These are phyloP conservation scores for Semibalanus balanoides DNA, from an alignment of 1,140 invertebrate species.

Conservation along the genomic window DNA sequence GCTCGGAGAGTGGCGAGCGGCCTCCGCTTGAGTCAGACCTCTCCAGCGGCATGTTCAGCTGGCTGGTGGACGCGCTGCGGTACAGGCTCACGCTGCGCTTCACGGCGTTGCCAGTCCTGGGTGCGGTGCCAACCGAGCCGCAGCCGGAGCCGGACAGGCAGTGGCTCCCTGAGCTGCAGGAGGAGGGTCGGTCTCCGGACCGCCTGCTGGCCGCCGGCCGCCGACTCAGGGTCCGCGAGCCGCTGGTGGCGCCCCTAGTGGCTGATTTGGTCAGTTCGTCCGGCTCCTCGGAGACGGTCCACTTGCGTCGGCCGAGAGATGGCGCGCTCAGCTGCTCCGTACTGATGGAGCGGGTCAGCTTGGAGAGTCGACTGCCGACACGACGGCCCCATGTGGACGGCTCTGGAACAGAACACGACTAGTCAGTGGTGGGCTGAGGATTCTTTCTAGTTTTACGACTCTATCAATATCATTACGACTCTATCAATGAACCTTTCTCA, in stretches of 20 bases:
- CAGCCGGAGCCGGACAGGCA: too few species aligned
- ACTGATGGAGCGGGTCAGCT: background rate
- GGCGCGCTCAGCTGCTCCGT: background rate
- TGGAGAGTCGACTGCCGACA: background rate
- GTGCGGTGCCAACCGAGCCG: too few species aligned
- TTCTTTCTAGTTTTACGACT: too few species aligned
- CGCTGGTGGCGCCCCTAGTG: background rate
- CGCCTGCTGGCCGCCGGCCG: too few species aligned
- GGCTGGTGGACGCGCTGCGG: background rate
- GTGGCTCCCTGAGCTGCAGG: too few species aligned
- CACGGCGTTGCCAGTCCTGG: background rate
- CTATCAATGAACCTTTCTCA: too few species aligned
- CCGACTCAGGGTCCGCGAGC: too few species aligned
- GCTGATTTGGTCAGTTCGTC: background rate
- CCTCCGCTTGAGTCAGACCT: too few species aligned
- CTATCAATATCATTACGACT: too few species aligned
- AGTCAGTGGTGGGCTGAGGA: too few species aligned
- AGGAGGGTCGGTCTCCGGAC: background rate
- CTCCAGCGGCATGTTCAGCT: background rate
- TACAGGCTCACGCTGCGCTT: background rate
- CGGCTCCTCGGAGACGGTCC: background rate
- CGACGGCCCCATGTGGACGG: background rate
- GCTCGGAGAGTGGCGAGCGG: too few species aligned
- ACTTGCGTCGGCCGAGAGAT: background rate
- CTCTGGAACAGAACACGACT: background rate